Evolutionary conservation across 2,113 vertebrate species (phyloP).

Genomic region (Microtus ochrogaster): DNA sequence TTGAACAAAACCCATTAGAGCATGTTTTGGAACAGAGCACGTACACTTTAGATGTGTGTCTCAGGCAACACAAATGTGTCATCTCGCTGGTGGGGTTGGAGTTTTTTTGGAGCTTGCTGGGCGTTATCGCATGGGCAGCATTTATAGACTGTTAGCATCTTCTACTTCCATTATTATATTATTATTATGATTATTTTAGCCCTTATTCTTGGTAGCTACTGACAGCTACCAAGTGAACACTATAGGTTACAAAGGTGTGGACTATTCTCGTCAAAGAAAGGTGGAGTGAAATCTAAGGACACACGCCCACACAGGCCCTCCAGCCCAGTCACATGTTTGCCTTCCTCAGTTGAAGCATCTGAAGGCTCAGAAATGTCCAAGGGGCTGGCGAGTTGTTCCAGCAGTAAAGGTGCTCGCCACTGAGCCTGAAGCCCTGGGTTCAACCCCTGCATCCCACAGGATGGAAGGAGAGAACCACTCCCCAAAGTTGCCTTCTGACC

Average conservation of each 20-base stretch:
- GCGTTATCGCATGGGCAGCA: fast-evolving
- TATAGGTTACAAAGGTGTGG: not conserved
- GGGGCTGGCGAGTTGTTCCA: not conserved
- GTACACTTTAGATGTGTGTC: not conserved
- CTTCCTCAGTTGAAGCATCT: not conserved
- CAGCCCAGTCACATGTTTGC: no score
- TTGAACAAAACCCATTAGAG: slow-evolving; percentile 53
- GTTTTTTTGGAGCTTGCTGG: fast-evolving
- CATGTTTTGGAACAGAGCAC: slow-evolving; percentile 18
- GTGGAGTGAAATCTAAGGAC: not conserved
- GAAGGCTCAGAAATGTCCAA: not conserved
- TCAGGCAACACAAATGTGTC: slow-evolving; percentile 52
- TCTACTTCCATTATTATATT: no score
- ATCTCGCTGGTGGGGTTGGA: fast-evolving
- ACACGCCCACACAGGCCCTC: not conserved
- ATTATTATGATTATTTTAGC: not conserved
- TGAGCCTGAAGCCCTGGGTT: not conserved
- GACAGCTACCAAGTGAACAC: not conserved
- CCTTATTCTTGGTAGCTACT: not conserved
- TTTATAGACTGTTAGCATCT: not conserved
- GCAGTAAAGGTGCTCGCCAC: not conserved
- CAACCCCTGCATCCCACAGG: not conserved
- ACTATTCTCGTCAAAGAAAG: not conserved
- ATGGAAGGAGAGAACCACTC: not conserved
- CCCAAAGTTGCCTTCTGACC: not conserved